These are phyloP conservation scores for Ooceraea biroi DNA, from an alignment of 1,140 invertebrate genomes.

Conservation along the genomic window DNA sequence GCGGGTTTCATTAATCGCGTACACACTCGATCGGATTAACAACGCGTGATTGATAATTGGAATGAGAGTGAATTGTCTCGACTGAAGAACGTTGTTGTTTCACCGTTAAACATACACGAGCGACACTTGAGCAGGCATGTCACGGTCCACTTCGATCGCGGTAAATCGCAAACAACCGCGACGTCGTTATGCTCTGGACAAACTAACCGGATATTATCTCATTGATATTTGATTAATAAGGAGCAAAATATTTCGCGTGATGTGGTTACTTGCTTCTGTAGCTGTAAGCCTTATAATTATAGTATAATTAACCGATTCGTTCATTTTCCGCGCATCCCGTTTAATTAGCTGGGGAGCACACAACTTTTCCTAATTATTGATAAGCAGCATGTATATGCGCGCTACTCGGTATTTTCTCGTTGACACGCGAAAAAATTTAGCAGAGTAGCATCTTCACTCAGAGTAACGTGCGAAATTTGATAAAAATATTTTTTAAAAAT, in stretches of 20 bases:
- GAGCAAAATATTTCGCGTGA: slow-evolving; percentile 29
- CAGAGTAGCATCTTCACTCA: neutral
- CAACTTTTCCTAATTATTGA: neutral
- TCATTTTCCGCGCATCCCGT: neutral
- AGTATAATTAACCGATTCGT: neutral
- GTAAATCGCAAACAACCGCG: slow-evolving; percentile 45
- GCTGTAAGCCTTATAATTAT: neutral
- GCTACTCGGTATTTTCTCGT: neutral
- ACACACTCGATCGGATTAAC: slow-evolving; percentile 32
- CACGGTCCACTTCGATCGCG: slow-evolving; percentile 34
- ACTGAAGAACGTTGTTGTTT: slow-evolving; percentile 22
- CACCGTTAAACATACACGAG: slow-evolving; percentile 25
- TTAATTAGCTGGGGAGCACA: neutral
- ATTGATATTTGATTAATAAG: slow-evolving; percentile 50
- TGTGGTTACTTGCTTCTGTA: neutral
- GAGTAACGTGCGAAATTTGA: neutral
- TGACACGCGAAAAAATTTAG: neutral
- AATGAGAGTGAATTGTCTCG: slow-evolving; percentile 35
- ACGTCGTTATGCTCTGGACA: slow-evolving; percentile 30
- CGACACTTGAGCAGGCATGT: slow-evolving; percentile 23
- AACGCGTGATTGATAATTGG: slow-evolving; percentile 46
- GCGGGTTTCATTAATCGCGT: neutral
- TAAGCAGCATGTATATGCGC: no score
- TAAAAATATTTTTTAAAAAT: neutral
- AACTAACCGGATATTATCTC: slow-evolving; percentile 44